Evolutionary conservation across 92 coral and sea anemone species (phyloP).

Genomic region (Galaxea fascicularis): DNA sequence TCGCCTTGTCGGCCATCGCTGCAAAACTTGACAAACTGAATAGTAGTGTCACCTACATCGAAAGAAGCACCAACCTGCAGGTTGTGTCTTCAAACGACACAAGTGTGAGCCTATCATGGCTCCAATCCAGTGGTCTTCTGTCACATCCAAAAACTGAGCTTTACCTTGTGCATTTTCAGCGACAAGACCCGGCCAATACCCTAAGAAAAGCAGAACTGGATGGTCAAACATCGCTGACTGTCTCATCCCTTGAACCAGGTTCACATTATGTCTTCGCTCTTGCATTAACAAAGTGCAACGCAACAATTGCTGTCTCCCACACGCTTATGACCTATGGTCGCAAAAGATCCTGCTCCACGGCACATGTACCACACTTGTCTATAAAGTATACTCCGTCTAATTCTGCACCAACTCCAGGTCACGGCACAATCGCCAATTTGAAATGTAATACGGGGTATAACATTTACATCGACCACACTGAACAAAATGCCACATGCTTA

Average conservation of each 20-base stretch:
- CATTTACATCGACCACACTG: too few relatives aligned
- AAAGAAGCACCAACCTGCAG: neutral
- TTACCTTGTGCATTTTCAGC: neutral
- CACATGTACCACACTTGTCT: neutral
- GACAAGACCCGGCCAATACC: too few relatives aligned
- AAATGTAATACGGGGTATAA: conserved; percentile 17
- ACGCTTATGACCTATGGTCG: conserved; percentile 25
- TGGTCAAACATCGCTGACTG: neutral
- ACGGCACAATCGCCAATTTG: conserved; percentile 23
- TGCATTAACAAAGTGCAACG: too few relatives aligned
- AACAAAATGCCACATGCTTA: too few relatives aligned
- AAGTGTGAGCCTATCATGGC: conserved; percentile 34
- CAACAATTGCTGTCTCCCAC: too few relatives aligned
- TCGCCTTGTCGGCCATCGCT: conserved; percentile 4
- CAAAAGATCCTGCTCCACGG: conserved; percentile 22
- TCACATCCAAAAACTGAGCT: conserved; percentile 22
- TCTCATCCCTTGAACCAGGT: neutral
- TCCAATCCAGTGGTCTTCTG: neutral
- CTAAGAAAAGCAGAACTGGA: neutral
- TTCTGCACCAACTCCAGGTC: conserved; percentile 18
- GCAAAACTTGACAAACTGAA: conserved; percentile 3
- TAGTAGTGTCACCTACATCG: neutral
- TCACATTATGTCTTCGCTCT: too few relatives aligned
- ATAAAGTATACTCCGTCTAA: conserved; percentile 20
- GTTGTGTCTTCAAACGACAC: conserved; percentile 12